Evolutionary conservation across 2,888 invertebrate genomes (phyloP), one percentile per base, ranked within the genome.

Genomic region (Antitype chi): DNA sequence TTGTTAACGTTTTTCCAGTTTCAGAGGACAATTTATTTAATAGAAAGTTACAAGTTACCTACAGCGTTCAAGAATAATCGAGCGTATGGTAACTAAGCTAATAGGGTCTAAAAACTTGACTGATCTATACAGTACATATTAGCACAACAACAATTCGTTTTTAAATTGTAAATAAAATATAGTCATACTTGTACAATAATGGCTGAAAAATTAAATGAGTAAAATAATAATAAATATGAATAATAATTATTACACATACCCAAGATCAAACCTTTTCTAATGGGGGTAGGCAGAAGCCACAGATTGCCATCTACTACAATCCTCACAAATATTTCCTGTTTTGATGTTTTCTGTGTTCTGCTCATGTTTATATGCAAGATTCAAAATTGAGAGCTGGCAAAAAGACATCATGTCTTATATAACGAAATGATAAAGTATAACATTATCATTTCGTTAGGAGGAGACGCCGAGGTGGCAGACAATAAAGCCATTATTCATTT

Each of bases 381-480:
- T 32, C 32, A 43, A 53, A 73, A 52, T 59, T 57, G 28, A 59
- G 67, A n/a, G 49, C 32, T 25, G 25, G 8, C 13, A 73, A 60
- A 32, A 63, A 64, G 49, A 72, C 2, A 23, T 74, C 38, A 55
- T 25, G 38, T 23, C 23, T n/a, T n/a, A 32, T 32, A 74, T 20
- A 73, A 69, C 11, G n/a, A 32, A 76, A 76, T 71, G 57, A 79
- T 75, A 76, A 76, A 67, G 57, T 5, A 38, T 38, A 38, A 38
- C 38, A 32, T 32, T 32, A 2, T 32, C 32, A 32, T 32, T 32
- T 32, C 32, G 32, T 32, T 32, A 1, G 32, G 38, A 38, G 23
- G 7, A 73, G 66, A 74, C 55, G 64, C 32, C 52, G 70, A 71
- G 76, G 64, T 71, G 67, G 68, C 38, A 68, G 64, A 68, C 73